Percentiles rank a stretch among this genome's conserved stretches.
These are phyloP conservation scores for Protomyctophum bolini DNA, from an alignment of 2,113 vertebrate species.

Conservation along the genomic window DNA sequence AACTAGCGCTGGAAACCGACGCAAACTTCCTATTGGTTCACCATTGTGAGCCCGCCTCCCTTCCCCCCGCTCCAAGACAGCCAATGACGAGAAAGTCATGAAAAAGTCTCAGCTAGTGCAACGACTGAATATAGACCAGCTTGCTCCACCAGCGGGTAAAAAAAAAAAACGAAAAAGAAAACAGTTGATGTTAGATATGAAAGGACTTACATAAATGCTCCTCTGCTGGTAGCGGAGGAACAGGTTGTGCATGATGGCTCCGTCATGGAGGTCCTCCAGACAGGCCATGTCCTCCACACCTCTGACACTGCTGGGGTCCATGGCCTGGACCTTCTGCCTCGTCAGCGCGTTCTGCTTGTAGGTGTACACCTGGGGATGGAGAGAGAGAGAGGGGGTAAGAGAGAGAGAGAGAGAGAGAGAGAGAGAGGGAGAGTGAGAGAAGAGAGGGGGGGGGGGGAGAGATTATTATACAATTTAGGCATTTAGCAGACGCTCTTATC, in stretches of 20 bases:
- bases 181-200: no score
- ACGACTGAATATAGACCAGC: no score
- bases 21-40: no score
- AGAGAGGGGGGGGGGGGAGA: background rate
- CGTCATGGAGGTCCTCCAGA: conserved; percentile 91
- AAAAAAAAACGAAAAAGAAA: no score
- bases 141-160: no score
- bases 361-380: conserved; percentile 87
- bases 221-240: conserved; percentile 87
- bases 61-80: no score
- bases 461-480: no score
- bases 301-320: conserved; percentile 81
- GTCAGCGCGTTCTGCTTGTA: conserved; percentile 94
- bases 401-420: background rate
- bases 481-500: no score
- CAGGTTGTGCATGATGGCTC: conserved; percentile 95
- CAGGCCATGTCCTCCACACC: conserved; percentile 94
- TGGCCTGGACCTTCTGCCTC: conserved; percentile 88
- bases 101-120: no score
- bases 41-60: no score
- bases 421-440: background rate
- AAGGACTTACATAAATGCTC: conserved; percentile 90
- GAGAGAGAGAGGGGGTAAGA: background rate
- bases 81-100: no score
- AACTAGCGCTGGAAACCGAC: no score